phyloP scores from a whole-genome alignment of 2,797 vertebrate genomes.

The Hapalemur alaotrensis region DNA sequence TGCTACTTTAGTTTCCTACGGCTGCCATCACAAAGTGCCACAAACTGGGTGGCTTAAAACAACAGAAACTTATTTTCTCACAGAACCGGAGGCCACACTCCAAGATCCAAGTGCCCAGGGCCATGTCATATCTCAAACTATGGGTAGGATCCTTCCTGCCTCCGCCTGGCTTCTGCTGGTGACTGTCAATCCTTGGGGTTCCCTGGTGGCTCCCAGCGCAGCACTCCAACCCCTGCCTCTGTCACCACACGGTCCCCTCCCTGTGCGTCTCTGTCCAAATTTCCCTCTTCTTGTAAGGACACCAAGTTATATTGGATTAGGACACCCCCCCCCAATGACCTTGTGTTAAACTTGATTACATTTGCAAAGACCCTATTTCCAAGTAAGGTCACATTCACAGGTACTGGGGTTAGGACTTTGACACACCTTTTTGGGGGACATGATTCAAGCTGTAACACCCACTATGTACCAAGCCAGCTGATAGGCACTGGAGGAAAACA shows the following conservation, averaged over 20 bases:
- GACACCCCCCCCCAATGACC: not conserved
- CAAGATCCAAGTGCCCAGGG: no score
- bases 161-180: not conserved
- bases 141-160: not conserved
- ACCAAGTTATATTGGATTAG: not conserved
- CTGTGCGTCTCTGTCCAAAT: not conserved
- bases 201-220: no score
- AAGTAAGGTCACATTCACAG: not conserved
- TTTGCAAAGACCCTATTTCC: not conserved
- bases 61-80: not conserved
- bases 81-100: not conserved
- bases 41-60: not conserved
- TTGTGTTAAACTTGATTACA: not conserved
- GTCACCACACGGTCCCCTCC: rapidly evolving
- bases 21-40: not conserved
- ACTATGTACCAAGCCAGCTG: not conserved
- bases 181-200: rapidly evolving
- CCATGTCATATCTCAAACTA: rapidly evolving
- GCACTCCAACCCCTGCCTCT: rapidly evolving
- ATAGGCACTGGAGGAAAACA: not conserved
- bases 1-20: not conserved
- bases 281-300: not conserved
- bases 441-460: not conserved
- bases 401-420: not conserved
- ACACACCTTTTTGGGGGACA: not conserved